Base-by-base conservation (phyloP, 2,113 vertebrate genomes). In the Axis porcinus region DNA sequence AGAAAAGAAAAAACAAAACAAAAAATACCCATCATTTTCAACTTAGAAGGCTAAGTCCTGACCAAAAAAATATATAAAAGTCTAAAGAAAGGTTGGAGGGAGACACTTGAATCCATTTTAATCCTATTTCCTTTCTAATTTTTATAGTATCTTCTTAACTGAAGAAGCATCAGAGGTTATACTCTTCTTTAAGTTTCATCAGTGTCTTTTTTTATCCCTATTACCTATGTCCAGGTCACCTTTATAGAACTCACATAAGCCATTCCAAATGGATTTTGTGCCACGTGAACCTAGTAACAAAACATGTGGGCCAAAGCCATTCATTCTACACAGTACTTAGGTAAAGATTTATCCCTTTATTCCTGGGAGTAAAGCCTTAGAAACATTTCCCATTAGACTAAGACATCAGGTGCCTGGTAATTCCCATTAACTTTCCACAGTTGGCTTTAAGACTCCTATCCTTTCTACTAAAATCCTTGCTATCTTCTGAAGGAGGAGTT, bases 61-160 rank as follows among this genome's bases (percentile, higher is more conserved):
- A 95, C 28, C 58, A 87, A 82, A 96, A 96, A 85, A 21, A 81
- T 25, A 47, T 50, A 92, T 33, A 55, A 57, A 47, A 92, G 89
- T 89, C 87, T 96, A 86, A 83, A 83, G 55, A 84, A 97, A 96
- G 33, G 33, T 95, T 93, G 45, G 25, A 92, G 25, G 47, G 50
- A 91, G 62, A 82, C 9, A 74, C 14, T n/a, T 58, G 25, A 28
- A 96, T 96, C 60, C 16, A 96, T 94, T 97, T 97, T 89, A 92
- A 94, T 93, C 70, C 79, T 84, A n/a, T 86, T 89, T 84, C 25
- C 27, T 97, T 95, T 89, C n/a, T 94, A 58, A 79, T 88, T 90
- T 97, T 94, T 52, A 70, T 70, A 64, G 13, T 91, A 21, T 57
- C 36, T 60, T 79, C 54, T 36, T 47, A 62, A 28, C 58, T 84